Evolutionary conservation across 2,797 vertebrate genomes (phyloP).

Genomic region (Eulemur mongoz): DNA sequence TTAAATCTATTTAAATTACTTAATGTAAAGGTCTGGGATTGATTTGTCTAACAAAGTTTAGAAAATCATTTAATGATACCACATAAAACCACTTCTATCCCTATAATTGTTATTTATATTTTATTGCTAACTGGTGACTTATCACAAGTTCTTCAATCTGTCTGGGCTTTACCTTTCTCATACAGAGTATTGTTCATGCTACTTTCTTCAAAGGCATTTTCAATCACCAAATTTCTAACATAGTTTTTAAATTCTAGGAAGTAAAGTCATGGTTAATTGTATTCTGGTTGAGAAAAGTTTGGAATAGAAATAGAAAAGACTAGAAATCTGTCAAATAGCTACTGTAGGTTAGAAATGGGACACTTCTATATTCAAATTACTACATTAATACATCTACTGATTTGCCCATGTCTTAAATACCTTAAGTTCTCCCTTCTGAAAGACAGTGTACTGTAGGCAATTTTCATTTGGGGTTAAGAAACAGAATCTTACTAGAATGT

Average conservation of each 20-base stretch:
- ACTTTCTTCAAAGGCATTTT: slow-evolving; percentile 34
- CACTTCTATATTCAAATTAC: background rate
- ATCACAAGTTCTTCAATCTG: background rate
- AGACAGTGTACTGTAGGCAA: background rate
- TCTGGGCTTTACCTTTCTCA: background rate
- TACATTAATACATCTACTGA: background rate
- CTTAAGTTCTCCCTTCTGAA: background rate
- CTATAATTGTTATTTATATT: background rate
- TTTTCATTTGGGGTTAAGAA: background rate
- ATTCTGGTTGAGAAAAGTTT: background rate
- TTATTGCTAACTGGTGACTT: background rate
- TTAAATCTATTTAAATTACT: slow-evolving; percentile 13
- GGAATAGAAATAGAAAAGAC: background rate
- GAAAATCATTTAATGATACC: background rate
- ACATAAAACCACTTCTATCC: background rate
- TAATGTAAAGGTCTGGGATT: background rate
- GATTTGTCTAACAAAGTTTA: background rate
- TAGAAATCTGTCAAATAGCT: background rate
- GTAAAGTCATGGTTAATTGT: background rate
- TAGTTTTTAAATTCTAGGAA: background rate
- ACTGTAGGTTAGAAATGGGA: background rate
- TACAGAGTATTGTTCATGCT: background rate
- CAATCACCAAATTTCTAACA: background rate
- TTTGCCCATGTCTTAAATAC: background rate
- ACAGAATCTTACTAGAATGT: background rate